Evolutionary conservation across 92 coral and sea anemone genomes (phyloP).

Genomic region (Bergia puertoricense): DNA sequence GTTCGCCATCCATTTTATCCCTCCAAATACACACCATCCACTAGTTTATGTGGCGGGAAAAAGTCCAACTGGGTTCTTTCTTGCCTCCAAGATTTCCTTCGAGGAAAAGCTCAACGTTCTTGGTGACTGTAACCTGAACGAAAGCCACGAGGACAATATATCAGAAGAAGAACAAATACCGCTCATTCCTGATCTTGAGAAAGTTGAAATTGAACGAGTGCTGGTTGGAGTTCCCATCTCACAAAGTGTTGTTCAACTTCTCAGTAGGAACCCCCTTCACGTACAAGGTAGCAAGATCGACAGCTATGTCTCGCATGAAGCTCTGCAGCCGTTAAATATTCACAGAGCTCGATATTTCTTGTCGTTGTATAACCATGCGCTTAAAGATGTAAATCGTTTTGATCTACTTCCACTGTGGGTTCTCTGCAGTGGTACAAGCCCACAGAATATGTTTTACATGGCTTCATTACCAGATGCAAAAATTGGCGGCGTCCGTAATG

Average conservation of each 20-base stretch:
- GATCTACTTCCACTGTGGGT: conserved; percentile 73
- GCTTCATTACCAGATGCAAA: conserved; percentile 64
- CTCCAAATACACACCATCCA: conserved; percentile 75
- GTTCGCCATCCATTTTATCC: conserved; percentile 57
- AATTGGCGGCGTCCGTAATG: conserved; percentile 48
- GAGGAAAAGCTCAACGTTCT: conserved; percentile 10
- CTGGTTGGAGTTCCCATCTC: conserved; percentile 91
- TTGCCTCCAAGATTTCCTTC: conserved; percentile 67
- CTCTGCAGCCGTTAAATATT: conserved; percentile 48
- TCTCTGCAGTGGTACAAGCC: conserved; percentile 60
- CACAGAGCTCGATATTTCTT: conserved; percentile 77
- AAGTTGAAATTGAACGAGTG: conserved; percentile 72
- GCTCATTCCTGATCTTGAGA: conserved; percentile 42
- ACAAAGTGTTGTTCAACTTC: conserved; percentile 70
- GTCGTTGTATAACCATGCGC: conserved; percentile 74
- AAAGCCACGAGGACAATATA: conserved; percentile 39
- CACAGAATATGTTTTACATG: conserved; percentile 60
- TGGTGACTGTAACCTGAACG: neutral
- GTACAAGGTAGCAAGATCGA: conserved; percentile 55
- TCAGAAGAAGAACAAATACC: conserved; percentile 28
- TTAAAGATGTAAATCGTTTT: conserved; percentile 42
- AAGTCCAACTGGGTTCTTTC: conserved; percentile 59
- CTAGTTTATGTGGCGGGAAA: conserved; percentile 75
- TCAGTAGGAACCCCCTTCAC: conserved; percentile 68
- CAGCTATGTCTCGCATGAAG: conserved; percentile 52